These are phyloP conservation scores for Bombus balteatus DNA, from an alignment of 1,140 invertebrate species.

Conservation along the genomic window DNA sequence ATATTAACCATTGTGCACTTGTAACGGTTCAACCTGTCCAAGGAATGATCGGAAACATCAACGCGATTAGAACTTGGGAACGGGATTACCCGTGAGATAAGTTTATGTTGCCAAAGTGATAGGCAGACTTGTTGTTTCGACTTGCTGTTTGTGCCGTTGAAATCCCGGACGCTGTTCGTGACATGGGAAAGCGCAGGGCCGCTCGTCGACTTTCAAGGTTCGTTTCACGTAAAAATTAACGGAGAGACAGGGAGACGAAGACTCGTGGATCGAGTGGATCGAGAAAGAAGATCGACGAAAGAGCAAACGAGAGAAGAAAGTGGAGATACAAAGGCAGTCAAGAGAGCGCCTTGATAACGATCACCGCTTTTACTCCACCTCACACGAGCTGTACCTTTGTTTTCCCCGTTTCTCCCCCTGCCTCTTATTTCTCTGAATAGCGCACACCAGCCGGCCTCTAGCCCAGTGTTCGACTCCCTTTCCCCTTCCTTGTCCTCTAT, in stretches of 20 bases:
- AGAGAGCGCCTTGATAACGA: slow-evolving; percentile 16
- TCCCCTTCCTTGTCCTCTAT: neutral
- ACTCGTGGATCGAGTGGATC: neutral
- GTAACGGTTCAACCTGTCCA: neutral
- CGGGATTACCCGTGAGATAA: neutral
- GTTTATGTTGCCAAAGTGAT: neutral
- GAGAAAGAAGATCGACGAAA: neutral
- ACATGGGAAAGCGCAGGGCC: neutral
- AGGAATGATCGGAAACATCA: slow-evolving; percentile 5
- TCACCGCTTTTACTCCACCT: slow-evolving; percentile 22
- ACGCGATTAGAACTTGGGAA: slow-evolving; percentile 26
- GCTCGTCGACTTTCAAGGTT: neutral
- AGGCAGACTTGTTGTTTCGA: neutral
- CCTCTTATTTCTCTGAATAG: slow-evolving; percentile 26
- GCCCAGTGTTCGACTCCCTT: neutral
- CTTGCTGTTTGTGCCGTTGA: neutral
- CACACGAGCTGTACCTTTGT: slow-evolving; percentile 38
- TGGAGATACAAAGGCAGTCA: neutral
- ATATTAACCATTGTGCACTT: neutral
- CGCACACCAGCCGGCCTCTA: neutral
- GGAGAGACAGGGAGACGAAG: neutral
- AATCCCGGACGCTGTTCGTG: no score
- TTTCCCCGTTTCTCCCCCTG: neutral
- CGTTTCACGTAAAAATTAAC: slow-evolving; percentile 28
- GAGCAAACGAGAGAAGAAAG: slow-evolving; percentile 1